Evolutionary conservation across 2,888 invertebrate species (phyloP).

Genomic region (Drosophila recens): DNA sequence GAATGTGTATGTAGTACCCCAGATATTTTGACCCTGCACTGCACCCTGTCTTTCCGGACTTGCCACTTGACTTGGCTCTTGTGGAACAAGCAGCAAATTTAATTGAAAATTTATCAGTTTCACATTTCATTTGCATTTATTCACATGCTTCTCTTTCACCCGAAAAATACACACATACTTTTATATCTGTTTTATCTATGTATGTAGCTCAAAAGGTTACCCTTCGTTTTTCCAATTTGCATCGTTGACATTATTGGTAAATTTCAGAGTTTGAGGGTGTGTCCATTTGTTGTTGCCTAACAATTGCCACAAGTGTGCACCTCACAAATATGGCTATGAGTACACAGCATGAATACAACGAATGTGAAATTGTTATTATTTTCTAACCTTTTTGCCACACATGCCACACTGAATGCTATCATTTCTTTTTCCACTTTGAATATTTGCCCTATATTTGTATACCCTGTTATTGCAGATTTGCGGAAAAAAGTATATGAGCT

Average conservation of each 20-base stretch:
- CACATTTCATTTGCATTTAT: constrained; percentile 75
- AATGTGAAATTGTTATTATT: constrained; percentile 39
- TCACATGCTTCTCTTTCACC: constrained; percentile 1
- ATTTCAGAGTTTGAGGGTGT: constrained; percentile 13
- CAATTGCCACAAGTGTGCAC: constrained; percentile 33
- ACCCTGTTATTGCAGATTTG: neutral
- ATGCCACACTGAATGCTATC: constrained; percentile 1
- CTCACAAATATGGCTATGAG: constrained; percentile 29
- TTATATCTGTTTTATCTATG: neutral
- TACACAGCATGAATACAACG: constrained; percentile 7
- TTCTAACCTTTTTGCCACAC: constrained; percentile 7
- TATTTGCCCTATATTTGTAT: neutral
- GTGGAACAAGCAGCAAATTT: constrained; percentile 60
- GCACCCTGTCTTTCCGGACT: constrained; percentile 14
- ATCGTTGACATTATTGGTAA: constrained; percentile 52
- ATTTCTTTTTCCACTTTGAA: neutral
- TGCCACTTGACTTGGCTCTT: constrained; percentile 47
- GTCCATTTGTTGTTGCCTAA: constrained; percentile 5
- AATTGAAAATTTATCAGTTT: constrained; percentile 79
- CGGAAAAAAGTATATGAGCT: neutral
- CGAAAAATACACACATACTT: neutral
- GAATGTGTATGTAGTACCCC: neutral
- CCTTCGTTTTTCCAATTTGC: constrained; percentile 52
- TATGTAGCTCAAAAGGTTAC: constrained; percentile 4
- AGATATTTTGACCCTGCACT: constrained; percentile 13